These are phyloP conservation scores for Drosophila azteca DNA, from an alignment of 1,140 invertebrate genomes.

Conservation along the genomic window DNA sequence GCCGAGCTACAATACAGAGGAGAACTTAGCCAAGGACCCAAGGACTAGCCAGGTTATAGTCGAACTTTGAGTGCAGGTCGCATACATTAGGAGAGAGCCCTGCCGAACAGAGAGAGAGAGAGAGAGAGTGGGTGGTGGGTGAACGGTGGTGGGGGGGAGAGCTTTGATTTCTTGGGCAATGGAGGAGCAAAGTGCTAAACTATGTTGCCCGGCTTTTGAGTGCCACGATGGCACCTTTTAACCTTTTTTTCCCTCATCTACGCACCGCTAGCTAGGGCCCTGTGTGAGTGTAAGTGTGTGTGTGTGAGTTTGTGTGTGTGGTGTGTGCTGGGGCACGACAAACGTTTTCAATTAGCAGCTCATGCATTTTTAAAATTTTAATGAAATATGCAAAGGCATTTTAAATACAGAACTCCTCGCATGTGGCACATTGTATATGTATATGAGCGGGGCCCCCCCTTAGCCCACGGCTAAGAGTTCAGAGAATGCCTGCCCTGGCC, in stretches of 20 bases:
- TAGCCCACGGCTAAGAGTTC: too few species aligned
- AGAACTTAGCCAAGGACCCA: conserved; percentile 34
- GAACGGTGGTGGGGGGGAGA: conserved; percentile 17
- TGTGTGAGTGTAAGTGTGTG: conserved; percentile 7
- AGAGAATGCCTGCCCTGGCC: too few species aligned
- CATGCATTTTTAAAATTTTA: conserved; percentile 81
- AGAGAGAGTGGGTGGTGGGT: background rate
- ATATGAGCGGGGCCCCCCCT: background rate
- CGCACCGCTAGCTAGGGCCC: conserved; percentile 48
- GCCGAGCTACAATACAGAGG: conserved; percentile 28
- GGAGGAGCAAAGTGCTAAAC: conserved; percentile 79
- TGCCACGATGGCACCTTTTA: conserved; percentile 66
- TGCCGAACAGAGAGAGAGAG: background rate
- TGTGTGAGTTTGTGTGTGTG: conserved; percentile 30
- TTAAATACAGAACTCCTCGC: conserved; percentile 61
- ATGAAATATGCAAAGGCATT: conserved; percentile 79
- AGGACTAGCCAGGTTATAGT: conserved; percentile 44
- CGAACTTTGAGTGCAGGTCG: conserved; percentile 79
- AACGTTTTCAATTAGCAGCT: conserved; percentile 83
- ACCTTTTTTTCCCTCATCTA: conserved; percentile 57
- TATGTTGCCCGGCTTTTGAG: conserved; percentile 79
- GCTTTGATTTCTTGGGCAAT: conserved; percentile 75
- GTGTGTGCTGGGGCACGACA: conserved; percentile 62
- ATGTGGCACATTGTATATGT: conserved; percentile 10
- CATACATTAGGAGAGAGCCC: conserved; percentile 56